Evolutionary conservation across 2,113 vertebrate species (phyloP), one percentile per base, ranked within the genome.

Genomic region (Passer domesticus): DNA sequence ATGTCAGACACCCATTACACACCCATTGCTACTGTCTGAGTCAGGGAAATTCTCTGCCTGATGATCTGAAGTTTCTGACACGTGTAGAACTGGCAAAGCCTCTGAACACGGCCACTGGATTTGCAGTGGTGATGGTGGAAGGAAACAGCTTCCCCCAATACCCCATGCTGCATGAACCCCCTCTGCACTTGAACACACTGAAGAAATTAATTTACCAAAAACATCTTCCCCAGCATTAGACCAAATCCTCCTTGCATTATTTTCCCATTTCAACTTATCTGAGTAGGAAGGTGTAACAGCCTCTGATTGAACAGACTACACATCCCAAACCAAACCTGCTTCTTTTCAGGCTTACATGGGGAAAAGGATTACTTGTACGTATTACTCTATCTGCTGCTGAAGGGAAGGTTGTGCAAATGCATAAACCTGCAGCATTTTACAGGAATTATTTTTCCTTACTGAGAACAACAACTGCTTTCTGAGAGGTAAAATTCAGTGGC

Each of bases 291-390:
- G 37, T 46, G 11, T 31, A 76, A 90, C 80, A 69, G 27, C 60
- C 21, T 25, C 43, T 21, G 30, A n/a, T 21, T 68, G 55, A 68
- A 74, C 12, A 55, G n/a, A 25, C 20, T 52, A 11, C 5, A 19
- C 28, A 50, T 21, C 27, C 28, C 25, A 44, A 83, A 64, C 12
- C 2, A 2, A 92, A 80, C 6, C 25, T 0, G 0, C 8, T 43
- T 46, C 4, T n/a, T 89, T 63, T 39, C 79, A 55, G 44, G 33
- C 19, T 92, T 52, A 75, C 3, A 12, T 7, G 16, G 35, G 21
- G n/a, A 87, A 70, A 91, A 41, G 4, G 14, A 58, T 59, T 67
- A 59, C 35, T 78, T 67, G 9, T 20, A 67, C 1, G 0, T 7
- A 31, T 35, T 62, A 62, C 27, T 64, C 66, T 67, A 31, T 5